Conservation (phyloP, 2,888 invertebrate genomes). For the Parthenolecanium corni region DNA sequence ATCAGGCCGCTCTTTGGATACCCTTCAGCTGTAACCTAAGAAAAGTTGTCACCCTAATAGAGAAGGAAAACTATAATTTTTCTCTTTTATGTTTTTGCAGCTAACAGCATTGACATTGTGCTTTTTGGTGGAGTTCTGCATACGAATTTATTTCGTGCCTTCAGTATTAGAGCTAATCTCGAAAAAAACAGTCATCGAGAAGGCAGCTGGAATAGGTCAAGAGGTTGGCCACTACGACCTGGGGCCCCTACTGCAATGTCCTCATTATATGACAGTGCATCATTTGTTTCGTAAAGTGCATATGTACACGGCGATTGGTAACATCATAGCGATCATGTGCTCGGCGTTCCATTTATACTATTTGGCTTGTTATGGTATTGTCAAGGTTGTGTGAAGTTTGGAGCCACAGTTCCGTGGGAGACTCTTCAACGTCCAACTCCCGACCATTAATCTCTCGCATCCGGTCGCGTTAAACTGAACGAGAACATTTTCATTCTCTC, state of each 20-base stretch:
- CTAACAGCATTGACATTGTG: slow-evolving; percentile 51
- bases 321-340: slow-evolving; percentile 56
- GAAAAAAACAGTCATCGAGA: slow-evolving; percentile 61
- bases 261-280: slow-evolving; percentile 65
- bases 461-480: too few relatives aligned
- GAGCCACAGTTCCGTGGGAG: neutral
- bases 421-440: too few relatives aligned
- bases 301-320: slow-evolving; percentile 66
- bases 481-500: too few relatives aligned
- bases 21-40: too few relatives aligned
- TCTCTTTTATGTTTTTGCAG: slow-evolving; percentile 44
- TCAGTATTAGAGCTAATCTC: slow-evolving; percentile 61
- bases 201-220: slow-evolving; percentile 53
- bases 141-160: slow-evolving; percentile 64
- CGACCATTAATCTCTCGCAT: too few relatives aligned
- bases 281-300: slow-evolving; percentile 63
- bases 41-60: too few relatives aligned
- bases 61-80: too few relatives aligned
- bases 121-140: slow-evolving; percentile 60
- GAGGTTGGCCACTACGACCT: slow-evolving; percentile 63
- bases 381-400: neutral
- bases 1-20: too few relatives aligned
- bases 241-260: slow-evolving; percentile 60
- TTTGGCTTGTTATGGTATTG: slow-evolving; percentile 16
- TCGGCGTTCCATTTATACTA: slow-evolving; percentile 50